These are phyloP conservation scores for Spea multiplicata DNA, from an alignment of 2,113 vertebrate species.

Conservation along the genomic window DNA sequence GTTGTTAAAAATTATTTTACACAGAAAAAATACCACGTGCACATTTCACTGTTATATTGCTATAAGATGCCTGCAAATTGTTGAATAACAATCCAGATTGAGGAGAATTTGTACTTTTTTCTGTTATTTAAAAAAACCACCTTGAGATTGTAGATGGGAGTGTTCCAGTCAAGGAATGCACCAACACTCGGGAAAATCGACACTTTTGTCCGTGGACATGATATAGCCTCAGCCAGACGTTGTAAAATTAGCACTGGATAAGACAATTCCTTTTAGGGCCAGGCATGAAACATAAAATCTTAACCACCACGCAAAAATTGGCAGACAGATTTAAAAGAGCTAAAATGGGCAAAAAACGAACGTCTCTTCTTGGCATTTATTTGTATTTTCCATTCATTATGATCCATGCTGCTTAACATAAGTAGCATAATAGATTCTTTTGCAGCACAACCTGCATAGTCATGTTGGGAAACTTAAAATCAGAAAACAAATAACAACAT, in stretches of 20 bases:
- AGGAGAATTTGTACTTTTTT: too few relatives aligned
- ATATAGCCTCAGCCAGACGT: conserved; percentile 8
- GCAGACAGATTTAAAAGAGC: not conserved
- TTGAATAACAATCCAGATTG: too few relatives aligned
- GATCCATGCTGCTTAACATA: conserved; percentile 9
- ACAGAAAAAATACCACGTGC: too few relatives aligned
- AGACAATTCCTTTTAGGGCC: not conserved
- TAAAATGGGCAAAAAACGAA: not conserved
- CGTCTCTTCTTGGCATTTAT: not conserved
- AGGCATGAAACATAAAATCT: conserved; percentile 1
- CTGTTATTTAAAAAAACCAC: too few relatives aligned
- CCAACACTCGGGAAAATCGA: too few relatives aligned
- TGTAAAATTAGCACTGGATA: not conserved
- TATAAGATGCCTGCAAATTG: too few relatives aligned
- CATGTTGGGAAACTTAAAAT: not conserved
- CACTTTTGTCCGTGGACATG: too few relatives aligned
- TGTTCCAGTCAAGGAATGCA: too few relatives aligned
- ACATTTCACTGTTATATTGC: too few relatives aligned
- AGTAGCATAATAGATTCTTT: not conserved
- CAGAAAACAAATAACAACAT: not conserved
- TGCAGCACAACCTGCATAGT: not conserved
- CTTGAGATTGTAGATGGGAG: too few relatives aligned
- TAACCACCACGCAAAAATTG: conserved; percentile 1
- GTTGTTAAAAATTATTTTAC: too few relatives aligned
- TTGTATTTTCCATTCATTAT: conserved; percentile 5